A percentile compares a stretch with the other conserved stretches of the same genome.
Conservation (phyloP, 1,140 invertebrate species). For the Neodiprion fabricii region DNA sequence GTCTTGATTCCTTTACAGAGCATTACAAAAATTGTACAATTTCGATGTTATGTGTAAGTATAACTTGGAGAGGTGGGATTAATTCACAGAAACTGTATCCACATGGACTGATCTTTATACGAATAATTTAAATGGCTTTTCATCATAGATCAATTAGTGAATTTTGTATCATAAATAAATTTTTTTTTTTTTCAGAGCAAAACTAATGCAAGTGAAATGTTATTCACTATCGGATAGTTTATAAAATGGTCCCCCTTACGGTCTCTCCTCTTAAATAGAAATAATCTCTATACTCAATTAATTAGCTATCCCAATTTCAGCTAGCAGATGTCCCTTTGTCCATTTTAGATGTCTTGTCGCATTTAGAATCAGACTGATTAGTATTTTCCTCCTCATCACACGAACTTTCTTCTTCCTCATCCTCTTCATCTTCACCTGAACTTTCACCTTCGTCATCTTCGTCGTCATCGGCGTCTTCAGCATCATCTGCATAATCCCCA, state of each 20-base stretch:
- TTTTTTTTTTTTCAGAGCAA: no score
- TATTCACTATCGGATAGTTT: no score
- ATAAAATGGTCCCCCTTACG: no score
- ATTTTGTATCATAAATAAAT: no score
- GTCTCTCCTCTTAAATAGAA: background rate
- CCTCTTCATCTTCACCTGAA: slow-evolving; percentile 56
- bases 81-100: background rate
- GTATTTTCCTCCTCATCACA: slow-evolving; percentile 27
- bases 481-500: slow-evolving; percentile 62
- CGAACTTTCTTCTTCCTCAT: slow-evolving; percentile 52
- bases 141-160: no score
- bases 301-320: background rate
- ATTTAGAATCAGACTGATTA: background rate
- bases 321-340: background rate
- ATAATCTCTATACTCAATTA: background rate
- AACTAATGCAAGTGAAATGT: no score
- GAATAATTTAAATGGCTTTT: no score
- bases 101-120: no score
- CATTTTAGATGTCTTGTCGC: background rate
- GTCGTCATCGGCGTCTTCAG: slow-evolving; percentile 64
- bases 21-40: background rate
- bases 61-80: background rate
- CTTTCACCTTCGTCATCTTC: slow-evolving; percentile 64
- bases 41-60: background rate
- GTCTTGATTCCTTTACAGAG: background rate